Conservation (phyloP, 2,113 vertebrate genomes). For the Alexandromys fortis region DNA sequence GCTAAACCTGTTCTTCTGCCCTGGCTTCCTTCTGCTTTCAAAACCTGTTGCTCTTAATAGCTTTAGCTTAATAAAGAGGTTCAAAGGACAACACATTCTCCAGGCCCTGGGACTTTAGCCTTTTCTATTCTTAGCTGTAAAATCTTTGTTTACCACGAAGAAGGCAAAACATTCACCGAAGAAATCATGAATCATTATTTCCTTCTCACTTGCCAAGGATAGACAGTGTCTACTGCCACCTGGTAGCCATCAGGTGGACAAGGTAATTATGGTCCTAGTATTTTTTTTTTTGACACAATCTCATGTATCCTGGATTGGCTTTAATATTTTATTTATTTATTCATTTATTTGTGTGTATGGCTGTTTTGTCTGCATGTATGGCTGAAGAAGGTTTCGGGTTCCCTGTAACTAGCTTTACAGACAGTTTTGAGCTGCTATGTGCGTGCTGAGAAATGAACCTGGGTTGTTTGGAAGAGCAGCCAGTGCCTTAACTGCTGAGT, state of each 20-base stretch:
- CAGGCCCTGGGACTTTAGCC: background rate
- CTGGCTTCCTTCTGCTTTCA: background rate
- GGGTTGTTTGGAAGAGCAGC: no score
- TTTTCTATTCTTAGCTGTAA: constrained; percentile 21
- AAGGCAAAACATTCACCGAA: background rate
- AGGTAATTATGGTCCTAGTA: background rate
- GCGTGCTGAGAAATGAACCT: background rate
- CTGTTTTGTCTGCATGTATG: background rate
- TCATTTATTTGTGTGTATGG: background rate
- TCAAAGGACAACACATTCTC: background rate
- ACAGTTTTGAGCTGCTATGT: background rate
- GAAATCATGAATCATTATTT: background rate
- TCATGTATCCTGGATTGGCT: background rate
- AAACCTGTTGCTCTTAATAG: background rate
- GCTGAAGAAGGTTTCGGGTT: background rate
- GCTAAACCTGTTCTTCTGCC: constrained; percentile 69
- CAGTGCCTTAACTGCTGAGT: background rate
- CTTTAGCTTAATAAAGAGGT: constrained; percentile 43
- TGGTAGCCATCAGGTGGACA: background rate
- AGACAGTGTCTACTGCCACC: background rate
- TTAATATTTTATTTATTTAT: background rate
- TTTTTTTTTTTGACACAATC: background rate
- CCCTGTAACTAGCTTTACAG: background rate
- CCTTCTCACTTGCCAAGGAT: background rate
- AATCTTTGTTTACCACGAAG: background rate